phyloP scores from a whole-genome alignment of 2,888 invertebrate species.

The Mimachlamys varia region DNA sequence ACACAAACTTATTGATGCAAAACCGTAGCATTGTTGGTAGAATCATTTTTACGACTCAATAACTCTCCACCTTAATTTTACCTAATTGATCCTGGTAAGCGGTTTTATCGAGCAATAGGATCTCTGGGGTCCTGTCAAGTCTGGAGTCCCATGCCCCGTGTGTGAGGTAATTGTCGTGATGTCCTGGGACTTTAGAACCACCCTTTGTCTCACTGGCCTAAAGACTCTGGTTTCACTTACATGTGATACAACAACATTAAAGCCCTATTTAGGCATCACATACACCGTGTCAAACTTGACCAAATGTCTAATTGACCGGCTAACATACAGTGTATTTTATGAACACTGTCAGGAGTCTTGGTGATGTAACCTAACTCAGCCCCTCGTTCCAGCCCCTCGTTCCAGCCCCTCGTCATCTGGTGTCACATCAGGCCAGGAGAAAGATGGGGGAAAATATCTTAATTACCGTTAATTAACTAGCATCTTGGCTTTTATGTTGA shows the following conservation, averaged over 20 bases:
- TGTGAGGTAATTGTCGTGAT: not conserved
- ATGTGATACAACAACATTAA: slow-evolving; percentile 18
- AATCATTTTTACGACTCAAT: slow-evolving; percentile 6
- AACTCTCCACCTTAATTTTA: slow-evolving; percentile 31
- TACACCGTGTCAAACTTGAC: not conserved
- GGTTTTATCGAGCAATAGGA: not conserved
- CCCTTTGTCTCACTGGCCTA: not conserved
- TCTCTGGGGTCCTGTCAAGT: slow-evolving; percentile 34
- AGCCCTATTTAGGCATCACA: slow-evolving; percentile 9
- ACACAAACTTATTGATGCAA: not conserved
- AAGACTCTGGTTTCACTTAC: not conserved
- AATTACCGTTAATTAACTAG: not conserved
- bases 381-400: not conserved
- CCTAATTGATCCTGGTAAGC: slow-evolving; percentile 31
- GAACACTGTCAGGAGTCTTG: not conserved
- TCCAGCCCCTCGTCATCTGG: not conserved
- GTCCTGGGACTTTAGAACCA: not conserved
- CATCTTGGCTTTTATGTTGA: not conserved
- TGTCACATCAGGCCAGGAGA: not conserved
- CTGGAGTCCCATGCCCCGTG: not conserved
- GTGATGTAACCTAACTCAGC: not conserved
- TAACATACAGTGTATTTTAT: slow-evolving; percentile 3
- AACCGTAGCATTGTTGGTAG: not conserved
- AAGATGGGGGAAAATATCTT: not conserved
- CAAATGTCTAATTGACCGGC: not conserved